Evolutionary conservation across 2,113 vertebrate genomes (phyloP), one percentile per base, ranked within the genome.

Genomic region (Struthidea cinerea): DNA sequence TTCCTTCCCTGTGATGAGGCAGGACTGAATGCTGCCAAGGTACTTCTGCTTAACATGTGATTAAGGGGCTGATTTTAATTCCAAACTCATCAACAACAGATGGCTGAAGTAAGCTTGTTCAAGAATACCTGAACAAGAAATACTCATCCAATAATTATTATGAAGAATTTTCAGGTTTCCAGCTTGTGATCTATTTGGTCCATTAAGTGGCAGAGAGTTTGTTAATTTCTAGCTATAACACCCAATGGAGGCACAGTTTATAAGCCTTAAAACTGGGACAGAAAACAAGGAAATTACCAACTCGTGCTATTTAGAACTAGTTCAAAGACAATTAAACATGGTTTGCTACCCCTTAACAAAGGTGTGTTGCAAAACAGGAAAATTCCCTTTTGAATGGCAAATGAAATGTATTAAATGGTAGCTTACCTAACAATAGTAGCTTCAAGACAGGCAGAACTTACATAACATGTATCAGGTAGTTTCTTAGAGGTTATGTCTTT

Each of bases 371-470:
- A 80, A 50, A 39, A 57, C 30, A 64, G 15, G 33, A 83, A 73
- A 78, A 75, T 68, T 94, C 81, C 87, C 89, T 92, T 94, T 87
- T 78, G n/a, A 94, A 79, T 37, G n/a, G 70, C 71, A 84, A 71
- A n/a, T 79, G 47, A 86, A 93, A 86, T 46, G 67, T 24, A 76
- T 28, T 42, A 57, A 26, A 52, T 20, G 39, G 57, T 32, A 85
- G 39, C 28, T 92, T 55, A 70, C 67, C 59, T 92, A 75, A 71
- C 17, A 17, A 83, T 1, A 92, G 13, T 86, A 93, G 44, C 44
- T 78, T 92, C 52, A 67, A 69, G 91, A 83, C 57, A 91, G 55
- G 70, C 39, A 94, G 47, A 93, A 86, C 57, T 60, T 21, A 75
- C 12, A 4, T 44, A 92, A 92, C 64, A 77, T 10, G 1, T 32